phyloP scores from a whole-genome alignment of 2,888 invertebrate species.

The Drosophila picticornis region DNA sequence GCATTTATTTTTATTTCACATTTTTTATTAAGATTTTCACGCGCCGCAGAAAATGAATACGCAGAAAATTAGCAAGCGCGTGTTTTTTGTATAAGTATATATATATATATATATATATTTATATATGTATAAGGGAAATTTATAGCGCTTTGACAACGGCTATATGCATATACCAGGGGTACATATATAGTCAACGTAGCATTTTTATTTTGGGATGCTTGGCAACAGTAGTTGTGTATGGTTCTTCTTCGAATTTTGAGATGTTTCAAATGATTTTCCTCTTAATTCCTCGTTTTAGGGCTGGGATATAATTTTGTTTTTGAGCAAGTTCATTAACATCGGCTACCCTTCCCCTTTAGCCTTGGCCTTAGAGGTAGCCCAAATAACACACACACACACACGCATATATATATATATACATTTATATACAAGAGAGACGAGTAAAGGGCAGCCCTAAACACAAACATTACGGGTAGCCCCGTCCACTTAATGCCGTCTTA shows the following conservation, averaged over 20 bases:
- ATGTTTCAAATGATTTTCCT: constrained; percentile 13
- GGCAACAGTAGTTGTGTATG: constrained; percentile 35
- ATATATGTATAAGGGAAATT: constrained; percentile 27
- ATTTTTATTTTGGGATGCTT: constrained; percentile 47
- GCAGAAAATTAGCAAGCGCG: constrained; percentile 58
- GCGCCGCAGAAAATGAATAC: constrained; percentile 44
- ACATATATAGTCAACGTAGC: constrained; percentile 19
- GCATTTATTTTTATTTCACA: constrained; percentile 42
- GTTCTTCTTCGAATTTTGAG: constrained; percentile 7
- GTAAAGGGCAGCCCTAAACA: constrained; percentile 37
- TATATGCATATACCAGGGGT: constrained; percentile 1
- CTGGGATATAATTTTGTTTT: constrained; percentile 6
- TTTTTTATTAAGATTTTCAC: constrained; percentile 46
- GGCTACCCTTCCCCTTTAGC: constrained; percentile 1
- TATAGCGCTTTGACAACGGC: constrained; percentile 16
- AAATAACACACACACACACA: constrained; percentile 11
- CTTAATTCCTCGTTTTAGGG: constrained; percentile 3
- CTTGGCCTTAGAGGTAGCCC: constrained; percentile 45
- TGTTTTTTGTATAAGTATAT: constrained; percentile 42
- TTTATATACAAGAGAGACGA: not conserved
- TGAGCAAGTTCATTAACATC: constrained; percentile 58
- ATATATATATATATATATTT: constrained; percentile 19
- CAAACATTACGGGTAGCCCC: constrained; percentile 17
- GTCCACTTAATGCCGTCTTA: constrained; percentile 16
- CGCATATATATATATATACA: accelerated